Evolutionary conservation across 1,140 invertebrate species (phyloP), one percentile per base, ranked within the genome.

Genomic region (Akabosia matsudoensis): DNA sequence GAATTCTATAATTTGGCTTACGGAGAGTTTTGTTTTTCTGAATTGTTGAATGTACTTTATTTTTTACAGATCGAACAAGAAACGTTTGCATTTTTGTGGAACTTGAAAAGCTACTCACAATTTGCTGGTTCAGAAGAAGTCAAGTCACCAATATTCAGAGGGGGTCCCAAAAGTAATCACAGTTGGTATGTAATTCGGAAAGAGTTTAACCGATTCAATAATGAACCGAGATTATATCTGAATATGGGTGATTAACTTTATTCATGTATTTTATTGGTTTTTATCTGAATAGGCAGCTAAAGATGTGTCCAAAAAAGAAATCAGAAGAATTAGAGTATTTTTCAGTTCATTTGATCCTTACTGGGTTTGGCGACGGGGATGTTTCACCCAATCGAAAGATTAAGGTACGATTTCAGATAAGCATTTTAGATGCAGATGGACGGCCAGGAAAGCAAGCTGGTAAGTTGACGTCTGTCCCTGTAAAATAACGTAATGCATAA

Each of bases 351-450:
- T 67, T 81, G 10, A 81, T 81, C 28, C 51, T 81, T 0, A 61
- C 51, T 0, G 56, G 72, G 31, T 81, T 81, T 76, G 80, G 80
- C 24, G 80, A 81, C 73, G 73, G 74, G 18, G 78, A 81, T 33
- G 73, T 31, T 1, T 33, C 75, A 16, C 22, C 22, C 0, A 78
- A 26, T 52, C 33, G 80, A 0, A 79, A 79, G 70, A 56, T 81
- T 22, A 81, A 81, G 70, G 80, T 81, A 18, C 56, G 80, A 2
- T 81, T 81, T 73, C 80, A 81, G 33, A 81, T 81, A 24, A 79
- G 78, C 52, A 73, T 81, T 2, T 51, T 81, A 0, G 80, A 81
- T 71, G 56, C 73, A 7, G 80, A 81, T 70, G 80, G 80, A 13
- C 71, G 78, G 1, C 78, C 80, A 18, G 74, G 76, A 37, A 81